Base-by-base conservation (phyloP, 2,888 invertebrate genomes). In the Cepaea hortensis region DNA sequence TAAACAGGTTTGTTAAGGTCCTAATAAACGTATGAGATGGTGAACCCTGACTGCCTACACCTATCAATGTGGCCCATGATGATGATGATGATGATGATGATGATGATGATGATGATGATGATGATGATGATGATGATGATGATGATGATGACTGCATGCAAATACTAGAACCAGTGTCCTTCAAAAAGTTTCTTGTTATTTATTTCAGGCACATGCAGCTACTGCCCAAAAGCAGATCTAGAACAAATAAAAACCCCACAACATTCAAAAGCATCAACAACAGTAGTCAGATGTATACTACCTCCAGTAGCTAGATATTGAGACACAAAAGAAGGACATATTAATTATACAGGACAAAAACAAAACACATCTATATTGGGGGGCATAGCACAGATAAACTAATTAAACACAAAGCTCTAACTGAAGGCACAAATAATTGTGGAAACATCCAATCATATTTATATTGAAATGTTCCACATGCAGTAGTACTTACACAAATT, bases 231-330 rank as follows among this genome's bases (percentile, higher is more conserved):
- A 55, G 48, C 75, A 48, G n/a, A 35, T 23, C 11, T 13, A 55
- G 35, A 76, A 76, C 7, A 79, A 79, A 62, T 23, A 23, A 79
- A 61, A 23, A 3, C n/a, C 9, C 23, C 35, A 79, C 18, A 79
- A 46, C 35, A 73, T 65, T 79, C 48, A 50, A 48, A 77, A 72
- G 46, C 50, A 82, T 72, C 62, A 23, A 55, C 11, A 55, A 11
- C 55, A 55, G 55, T 55, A 55, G 55, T 55, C 55, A 55, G 18
- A 46, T 85, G 55, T 48, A 86, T 85, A 88, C 88, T 88, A 88
- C 88, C 88, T 88, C 86, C 86, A 65, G 88, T 76, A 86, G 86
- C 86, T 86, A 81, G 86, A 86, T 72, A 84, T 77, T 79, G 48
- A 75, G 85, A 83, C 80, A 86, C 75, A 75, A 85, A 84, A 82